Conservation (phyloP, 2,888 invertebrate genomes). For the Willowsia nigromaculata region DNA sequence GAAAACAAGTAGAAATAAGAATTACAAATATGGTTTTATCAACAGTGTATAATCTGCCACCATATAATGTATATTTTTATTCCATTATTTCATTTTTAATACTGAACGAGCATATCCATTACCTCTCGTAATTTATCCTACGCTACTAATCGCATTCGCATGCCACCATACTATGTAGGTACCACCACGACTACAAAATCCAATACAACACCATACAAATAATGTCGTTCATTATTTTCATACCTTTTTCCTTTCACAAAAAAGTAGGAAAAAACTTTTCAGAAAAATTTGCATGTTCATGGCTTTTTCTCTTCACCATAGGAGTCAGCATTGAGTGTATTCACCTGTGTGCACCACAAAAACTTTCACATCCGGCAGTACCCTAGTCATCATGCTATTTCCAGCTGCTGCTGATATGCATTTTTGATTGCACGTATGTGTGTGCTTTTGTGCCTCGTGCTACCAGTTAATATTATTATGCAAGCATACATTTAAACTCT, state of each 20-base stretch:
- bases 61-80: conserved; percentile 30
- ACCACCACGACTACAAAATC: background rate
- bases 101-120: conserved; percentile 18
- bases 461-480: conserved; percentile 15
- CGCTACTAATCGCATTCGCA: conserved; percentile 22
- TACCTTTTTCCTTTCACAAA: background rate
- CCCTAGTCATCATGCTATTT: background rate
- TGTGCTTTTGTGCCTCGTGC: background rate
- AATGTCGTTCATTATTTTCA: conserved; percentile 22
- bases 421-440: conserved; percentile 41
- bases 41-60: background rate
- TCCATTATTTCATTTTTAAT: conserved; percentile 29
- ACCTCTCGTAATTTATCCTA: conserved; percentile 1
- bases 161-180: background rate
- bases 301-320: background rate
- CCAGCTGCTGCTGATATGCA: conserved; percentile 36
- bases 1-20: background rate
- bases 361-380: background rate
- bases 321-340: background rate
- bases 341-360: conserved; percentile 22
- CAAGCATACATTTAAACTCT: too few species aligned
- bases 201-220: background rate
- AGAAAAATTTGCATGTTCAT: conserved; percentile 25
- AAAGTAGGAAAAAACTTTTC: background rate
- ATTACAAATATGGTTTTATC: background rate